Percentiles rank a stretch among this genome's conserved stretches.
Conservation (phyloP, 2,113 vertebrate genomes). For the Malurus alboscapulatus region DNA sequence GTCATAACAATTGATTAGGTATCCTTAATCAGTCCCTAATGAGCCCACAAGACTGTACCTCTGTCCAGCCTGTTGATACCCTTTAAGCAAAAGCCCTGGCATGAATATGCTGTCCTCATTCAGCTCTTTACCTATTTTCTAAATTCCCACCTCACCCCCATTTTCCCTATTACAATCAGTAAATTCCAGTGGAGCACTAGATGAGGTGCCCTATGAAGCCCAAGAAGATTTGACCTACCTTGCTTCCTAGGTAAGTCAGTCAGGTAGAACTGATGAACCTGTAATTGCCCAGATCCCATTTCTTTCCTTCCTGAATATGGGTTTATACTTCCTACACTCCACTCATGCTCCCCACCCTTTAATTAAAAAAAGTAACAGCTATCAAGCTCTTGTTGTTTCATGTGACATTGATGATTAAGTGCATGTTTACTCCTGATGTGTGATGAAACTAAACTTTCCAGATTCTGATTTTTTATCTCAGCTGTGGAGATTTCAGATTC, state of each 20-base stretch:
- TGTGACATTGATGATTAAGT: neutral
- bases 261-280: neutral
- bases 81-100: neutral
- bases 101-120: neutral
- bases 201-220: neutral
- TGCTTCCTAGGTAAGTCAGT: neutral
- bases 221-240: neutral
- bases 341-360: neutral
- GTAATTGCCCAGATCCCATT: neutral
- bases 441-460: neutral
- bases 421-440: neutral
- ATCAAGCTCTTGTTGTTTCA: neutral
- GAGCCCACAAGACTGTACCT: neutral
- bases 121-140: neutral
- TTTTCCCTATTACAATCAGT: neutral
- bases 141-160: neutral
- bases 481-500: neutral
- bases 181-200: neutral
- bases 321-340: neutral
- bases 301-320: neutral
- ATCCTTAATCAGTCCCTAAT: constrained; percentile 1
- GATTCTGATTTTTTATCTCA: neutral
- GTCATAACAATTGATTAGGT: neutral
- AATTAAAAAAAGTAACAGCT: neutral
- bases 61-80: neutral